These are phyloP conservation scores for Chymomyza fuscimana DNA, from an alignment of 2,888 invertebrate species.

Conservation along the genomic window DNA sequence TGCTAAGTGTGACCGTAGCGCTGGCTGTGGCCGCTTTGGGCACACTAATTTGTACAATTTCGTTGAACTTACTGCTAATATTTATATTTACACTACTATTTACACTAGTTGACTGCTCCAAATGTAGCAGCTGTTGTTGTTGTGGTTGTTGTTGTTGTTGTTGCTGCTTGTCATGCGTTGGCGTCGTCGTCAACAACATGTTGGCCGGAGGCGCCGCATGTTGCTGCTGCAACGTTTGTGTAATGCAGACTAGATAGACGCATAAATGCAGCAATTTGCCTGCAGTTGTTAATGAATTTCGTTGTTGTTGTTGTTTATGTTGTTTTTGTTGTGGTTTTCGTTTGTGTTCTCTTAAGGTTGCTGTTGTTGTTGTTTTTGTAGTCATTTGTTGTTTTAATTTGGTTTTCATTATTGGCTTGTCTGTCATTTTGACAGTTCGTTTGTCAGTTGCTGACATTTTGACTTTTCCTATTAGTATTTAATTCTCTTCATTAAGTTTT, in stretches of 20 bases:
- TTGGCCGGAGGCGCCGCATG: slow-evolving; percentile 44
- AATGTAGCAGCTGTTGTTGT: slow-evolving; percentile 23
- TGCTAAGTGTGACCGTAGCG: slow-evolving; percentile 31
- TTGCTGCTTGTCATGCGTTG: slow-evolving; percentile 26
- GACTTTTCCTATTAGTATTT: slow-evolving; percentile 46
- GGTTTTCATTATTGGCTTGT: slow-evolving; percentile 41
- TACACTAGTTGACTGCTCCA: slow-evolving; percentile 53
- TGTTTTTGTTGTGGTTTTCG: not conserved
- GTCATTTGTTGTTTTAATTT: slow-evolving; percentile 33
- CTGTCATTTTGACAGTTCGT: slow-evolving; percentile 73
- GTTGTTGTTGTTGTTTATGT: slow-evolving; percentile 25
- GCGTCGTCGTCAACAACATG: slow-evolving; percentile 41
- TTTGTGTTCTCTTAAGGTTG: slow-evolving; percentile 6
- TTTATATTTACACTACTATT: slow-evolving; percentile 74
- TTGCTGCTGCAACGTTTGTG: slow-evolving; percentile 51
- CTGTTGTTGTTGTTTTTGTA: slow-evolving; percentile 20
- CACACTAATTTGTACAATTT: slow-evolving; percentile 66
- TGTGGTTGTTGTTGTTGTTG: slow-evolving; percentile 30
- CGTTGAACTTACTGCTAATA: slow-evolving; percentile 64
- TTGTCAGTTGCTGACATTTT: slow-evolving; percentile 64
- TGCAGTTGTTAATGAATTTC: slow-evolving; percentile 28
- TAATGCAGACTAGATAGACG: slow-evolving; percentile 63
- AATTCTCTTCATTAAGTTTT: slow-evolving; percentile 46
- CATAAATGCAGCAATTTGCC: slow-evolving; percentile 57
- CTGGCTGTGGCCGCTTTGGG: slow-evolving; percentile 43